Conservation (phyloP, 2,113 vertebrate genomes). For the Physeter macrocephalus region DNA sequence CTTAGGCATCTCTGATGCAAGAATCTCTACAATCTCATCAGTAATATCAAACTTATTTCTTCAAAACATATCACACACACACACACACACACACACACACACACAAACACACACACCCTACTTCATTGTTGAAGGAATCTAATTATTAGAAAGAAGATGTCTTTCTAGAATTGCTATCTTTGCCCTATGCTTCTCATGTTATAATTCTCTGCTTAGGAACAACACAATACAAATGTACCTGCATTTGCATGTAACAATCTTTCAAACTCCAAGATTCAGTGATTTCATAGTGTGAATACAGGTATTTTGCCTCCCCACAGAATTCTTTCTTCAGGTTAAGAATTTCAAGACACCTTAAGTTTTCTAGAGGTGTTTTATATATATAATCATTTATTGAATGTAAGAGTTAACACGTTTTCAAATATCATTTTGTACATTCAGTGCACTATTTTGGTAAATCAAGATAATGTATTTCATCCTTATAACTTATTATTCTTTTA, state of each 20-base stretch:
- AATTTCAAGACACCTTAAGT: neutral
- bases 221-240: neutral
- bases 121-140: neutral
- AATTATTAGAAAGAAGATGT: neutral
- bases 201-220: neutral
- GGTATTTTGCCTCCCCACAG: neutral
- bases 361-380: neutral
- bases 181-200: neutral
- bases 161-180: neutral
- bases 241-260: neutral
- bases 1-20: neutral
- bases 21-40: neutral
- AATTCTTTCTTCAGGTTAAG: neutral
- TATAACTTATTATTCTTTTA: neutral
- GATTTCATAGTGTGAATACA: neutral
- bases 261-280: neutral
- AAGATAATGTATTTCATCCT: neutral
- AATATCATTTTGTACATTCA: neutral
- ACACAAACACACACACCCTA: neutral
- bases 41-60: neutral
- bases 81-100: neutral
- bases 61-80: neutral
- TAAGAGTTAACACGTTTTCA: neutral
- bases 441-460: neutral
- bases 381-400: neutral